phyloP scores from a whole-genome alignment of 2,797 vertebrate species.

The Peromyscus melanophrys region DNA sequence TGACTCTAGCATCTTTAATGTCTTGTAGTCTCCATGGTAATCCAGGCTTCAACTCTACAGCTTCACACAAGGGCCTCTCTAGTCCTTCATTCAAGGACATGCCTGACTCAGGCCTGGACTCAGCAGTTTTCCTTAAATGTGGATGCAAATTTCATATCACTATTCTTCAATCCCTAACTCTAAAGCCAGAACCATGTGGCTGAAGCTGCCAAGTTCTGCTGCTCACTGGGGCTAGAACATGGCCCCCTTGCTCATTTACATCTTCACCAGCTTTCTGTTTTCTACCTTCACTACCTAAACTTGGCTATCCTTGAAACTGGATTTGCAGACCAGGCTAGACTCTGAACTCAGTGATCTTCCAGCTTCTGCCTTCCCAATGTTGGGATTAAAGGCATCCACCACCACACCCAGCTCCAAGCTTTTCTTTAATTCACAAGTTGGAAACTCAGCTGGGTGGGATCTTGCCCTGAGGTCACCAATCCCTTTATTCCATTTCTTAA shows the following conservation, averaged over 20 bases:
- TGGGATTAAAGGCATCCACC: not conserved
- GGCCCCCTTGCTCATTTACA: not conserved
- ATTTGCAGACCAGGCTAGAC: not conserved
- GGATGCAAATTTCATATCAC: not conserved
- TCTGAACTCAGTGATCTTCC: not conserved
- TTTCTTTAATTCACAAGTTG: not conserved
- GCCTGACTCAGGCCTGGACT: not conserved
- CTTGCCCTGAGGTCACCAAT: not conserved
- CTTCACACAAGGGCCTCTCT: not conserved
- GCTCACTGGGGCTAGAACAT: not conserved
- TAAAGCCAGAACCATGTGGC: not conserved
- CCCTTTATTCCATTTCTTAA: not conserved
- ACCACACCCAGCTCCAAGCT: not conserved
- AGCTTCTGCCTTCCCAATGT: not conserved
- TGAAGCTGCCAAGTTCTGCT: not conserved
- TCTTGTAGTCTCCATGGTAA: no score
- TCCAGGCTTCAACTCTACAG: no score
- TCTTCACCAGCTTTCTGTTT: not conserved
- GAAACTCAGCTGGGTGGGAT: not conserved
- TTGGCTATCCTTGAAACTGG: not conserved
- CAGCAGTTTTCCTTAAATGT: not conserved
- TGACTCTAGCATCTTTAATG: no score
- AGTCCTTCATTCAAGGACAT: not conserved
- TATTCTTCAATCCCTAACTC: not conserved
- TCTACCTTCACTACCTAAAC: not conserved